Percentiles rank a stretch among this genome's conserved stretches.
phyloP scores from a whole-genome alignment of 1,140 invertebrate genomes.

The Cydia fagiglandana region DNA sequence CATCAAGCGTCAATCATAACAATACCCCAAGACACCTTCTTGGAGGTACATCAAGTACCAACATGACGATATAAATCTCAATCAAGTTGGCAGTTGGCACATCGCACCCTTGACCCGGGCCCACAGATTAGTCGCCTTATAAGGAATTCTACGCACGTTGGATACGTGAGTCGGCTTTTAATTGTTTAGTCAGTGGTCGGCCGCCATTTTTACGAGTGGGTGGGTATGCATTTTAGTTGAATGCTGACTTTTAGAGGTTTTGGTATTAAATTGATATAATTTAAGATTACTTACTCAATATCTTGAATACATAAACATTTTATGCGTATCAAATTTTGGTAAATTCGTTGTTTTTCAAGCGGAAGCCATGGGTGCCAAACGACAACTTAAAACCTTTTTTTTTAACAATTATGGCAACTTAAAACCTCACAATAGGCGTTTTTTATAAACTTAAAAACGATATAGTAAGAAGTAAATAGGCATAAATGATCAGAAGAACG shows the following conservation, averaged over 20 bases:
- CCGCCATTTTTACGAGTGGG: constrained; percentile 9
- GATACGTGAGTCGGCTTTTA: not conserved
- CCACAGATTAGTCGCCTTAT: constrained; percentile 26
- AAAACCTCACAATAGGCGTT: not conserved
- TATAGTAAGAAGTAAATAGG: not conserved
- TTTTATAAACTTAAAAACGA: not conserved
- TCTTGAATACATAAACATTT: too few relatives aligned
- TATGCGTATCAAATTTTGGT: too few relatives aligned
- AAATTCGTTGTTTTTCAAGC: not conserved
- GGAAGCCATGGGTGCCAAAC: not conserved
- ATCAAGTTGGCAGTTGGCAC: constrained; percentile 21
- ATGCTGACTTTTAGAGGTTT: too few relatives aligned
- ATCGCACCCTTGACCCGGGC: constrained; percentile 26
- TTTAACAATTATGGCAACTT: too few relatives aligned
- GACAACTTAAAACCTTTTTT: not conserved
- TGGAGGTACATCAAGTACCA: not conserved
- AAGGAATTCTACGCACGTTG: constrained; percentile 23
- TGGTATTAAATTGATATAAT: too few relatives aligned
- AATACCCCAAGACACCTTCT: too few relatives aligned
- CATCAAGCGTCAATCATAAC: too few relatives aligned
- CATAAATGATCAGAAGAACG: constrained; percentile 5
- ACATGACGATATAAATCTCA: constrained; percentile 29
- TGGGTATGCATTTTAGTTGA: not conserved
- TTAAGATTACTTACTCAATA: too few relatives aligned
- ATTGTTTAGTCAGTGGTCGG: constrained; percentile 21